Conservation (phyloP, 2,888 invertebrate species). For the Eudasyphora cyanicolor region DNA sequence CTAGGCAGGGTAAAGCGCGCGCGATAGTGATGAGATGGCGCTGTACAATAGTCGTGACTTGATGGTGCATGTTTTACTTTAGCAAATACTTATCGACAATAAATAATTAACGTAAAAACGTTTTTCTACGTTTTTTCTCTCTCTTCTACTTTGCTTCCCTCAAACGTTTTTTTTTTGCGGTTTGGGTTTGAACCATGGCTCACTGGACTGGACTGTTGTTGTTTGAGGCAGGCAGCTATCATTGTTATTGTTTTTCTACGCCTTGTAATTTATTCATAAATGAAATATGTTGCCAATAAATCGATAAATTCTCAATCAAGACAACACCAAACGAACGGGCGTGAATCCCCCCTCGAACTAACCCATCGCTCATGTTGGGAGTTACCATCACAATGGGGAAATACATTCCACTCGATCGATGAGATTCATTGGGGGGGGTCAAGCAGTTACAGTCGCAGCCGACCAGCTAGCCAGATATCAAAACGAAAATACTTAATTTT, state of each 20-base stretch:
- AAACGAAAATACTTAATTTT: slow-evolving; percentile 52
- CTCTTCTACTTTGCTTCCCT: not conserved
- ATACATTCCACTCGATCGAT: not conserved
- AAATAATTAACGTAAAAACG: slow-evolving; percentile 58
- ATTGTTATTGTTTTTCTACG: slow-evolving; percentile 46
- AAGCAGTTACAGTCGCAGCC: too few relatives aligned
- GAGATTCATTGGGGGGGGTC: too few relatives aligned
- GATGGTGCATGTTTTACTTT: slow-evolving; percentile 59
- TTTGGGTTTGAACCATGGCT: too few relatives aligned
- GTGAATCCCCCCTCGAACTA: slow-evolving; percentile 16
- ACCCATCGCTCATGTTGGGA: too few relatives aligned
- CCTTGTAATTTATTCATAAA: slow-evolving; percentile 61
- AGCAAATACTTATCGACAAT: slow-evolving; percentile 50
- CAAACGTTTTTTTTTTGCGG: slow-evolving; percentile 29
- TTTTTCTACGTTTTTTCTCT: slow-evolving; percentile 31
- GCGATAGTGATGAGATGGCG: slow-evolving; percentile 57
- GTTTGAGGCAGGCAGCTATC: not conserved
- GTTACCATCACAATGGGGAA: slow-evolving; percentile 12
- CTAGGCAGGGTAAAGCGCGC: not conserved
- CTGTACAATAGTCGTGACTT: slow-evolving; percentile 60
- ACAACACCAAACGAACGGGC: slow-evolving; percentile 38
- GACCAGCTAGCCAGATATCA: not conserved
- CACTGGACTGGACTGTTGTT: slow-evolving; percentile 45
- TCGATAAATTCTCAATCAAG: slow-evolving; percentile 53
- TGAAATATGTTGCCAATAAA: slow-evolving; percentile 60